Base-by-base conservation (phyloP, 2,113 vertebrate species). In the mouse (Mus musculus) region DNA sequence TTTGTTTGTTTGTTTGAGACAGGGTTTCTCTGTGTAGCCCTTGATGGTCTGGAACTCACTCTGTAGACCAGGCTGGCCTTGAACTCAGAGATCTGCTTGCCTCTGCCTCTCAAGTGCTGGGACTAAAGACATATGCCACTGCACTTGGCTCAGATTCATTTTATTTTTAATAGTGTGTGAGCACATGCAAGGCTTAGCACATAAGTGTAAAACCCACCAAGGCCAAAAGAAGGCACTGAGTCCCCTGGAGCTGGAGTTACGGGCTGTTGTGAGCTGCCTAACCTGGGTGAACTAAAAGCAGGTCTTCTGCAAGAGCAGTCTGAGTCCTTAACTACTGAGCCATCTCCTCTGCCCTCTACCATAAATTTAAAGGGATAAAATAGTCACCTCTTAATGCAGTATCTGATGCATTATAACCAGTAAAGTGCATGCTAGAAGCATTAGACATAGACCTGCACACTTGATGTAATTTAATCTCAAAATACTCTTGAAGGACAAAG, bases 381-480 rank as follows among this genome's bases (percentile, higher is more conserved):
- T 65, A 89, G 33, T 73, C 30, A 85, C 17, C 49, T 84, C 72
- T 78, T n/a, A 65, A 39, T 61, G 56, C 22, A 5, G 80, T 3
- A 3, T 61, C 39, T 84, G 14, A 84, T 63, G 24, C n/a, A 17
- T 63, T 65, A 36, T 33, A 49, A 30, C 26, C 14, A 33, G 28
- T 19, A 42, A 17, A 86, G 28, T 30, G 8, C 63, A 5, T 2
- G 28, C 52, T 49, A 91, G 85, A 88, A 88, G 75, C 14, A 80
- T 91, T 67, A 78, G 86, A 24, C 73, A 39, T 73, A 8, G 67
- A 89, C 65, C 91, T 88, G 42, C 17, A 76, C 26, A 17, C 63
- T 91, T 91, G 36, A 78, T 72, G 80, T 71, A 88, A 94, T 87
- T 95, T 69, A 88, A 93, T 72, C 63, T 88, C 54, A 91, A 93